These are phyloP conservation scores for Callyntrura sp. DNA, from an alignment of 2,888 invertebrate genomes.

Conservation along the genomic window DNA sequence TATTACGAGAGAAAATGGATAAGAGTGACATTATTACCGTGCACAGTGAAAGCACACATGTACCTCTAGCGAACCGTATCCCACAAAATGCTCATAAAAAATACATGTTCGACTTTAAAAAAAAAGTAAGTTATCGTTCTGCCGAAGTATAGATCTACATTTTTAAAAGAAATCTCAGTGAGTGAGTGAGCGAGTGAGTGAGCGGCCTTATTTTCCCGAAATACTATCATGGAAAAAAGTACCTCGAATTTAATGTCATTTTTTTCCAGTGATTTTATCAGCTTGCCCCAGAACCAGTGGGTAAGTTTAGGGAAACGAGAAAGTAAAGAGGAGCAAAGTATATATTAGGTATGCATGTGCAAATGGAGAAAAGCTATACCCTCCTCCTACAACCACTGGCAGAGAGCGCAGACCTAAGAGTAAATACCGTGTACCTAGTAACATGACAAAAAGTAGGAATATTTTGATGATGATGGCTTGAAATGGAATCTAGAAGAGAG, in stretches of 20 bases:
- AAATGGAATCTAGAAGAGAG: conserved; percentile 67
- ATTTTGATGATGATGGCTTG: conserved; percentile 51
- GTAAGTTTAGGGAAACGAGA: neutral
- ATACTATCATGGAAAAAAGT: neutral
- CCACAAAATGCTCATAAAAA: conserved; percentile 64
- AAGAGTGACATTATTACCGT: conserved; percentile 64
- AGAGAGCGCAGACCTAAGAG: neutral
- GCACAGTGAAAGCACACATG: conserved; percentile 53
- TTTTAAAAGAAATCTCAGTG: conserved; percentile 31
- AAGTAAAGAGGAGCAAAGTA: neutral
- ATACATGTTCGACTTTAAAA: conserved; percentile 45
- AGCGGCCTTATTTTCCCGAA: conserved; percentile 37
- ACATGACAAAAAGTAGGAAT: neutral
- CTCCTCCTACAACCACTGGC: neutral
- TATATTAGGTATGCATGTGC: neutral
- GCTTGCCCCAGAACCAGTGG: conserved; percentile 35
- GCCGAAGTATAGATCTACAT: conserved; percentile 16
- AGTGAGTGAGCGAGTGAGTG: conserved; percentile 38
- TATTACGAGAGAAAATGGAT: conserved; percentile 62
- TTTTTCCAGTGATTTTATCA: conserved; percentile 55
- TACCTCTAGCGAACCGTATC: conserved; percentile 60
- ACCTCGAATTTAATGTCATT: conserved; percentile 20
- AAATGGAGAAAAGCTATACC: conserved; percentile 7
- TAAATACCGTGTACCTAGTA: conserved; percentile 24
- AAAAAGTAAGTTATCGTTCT: conserved; percentile 39